Evolutionary conservation across 2,797 vertebrate species (phyloP).

Genomic region (Todus mexicanus): DNA sequence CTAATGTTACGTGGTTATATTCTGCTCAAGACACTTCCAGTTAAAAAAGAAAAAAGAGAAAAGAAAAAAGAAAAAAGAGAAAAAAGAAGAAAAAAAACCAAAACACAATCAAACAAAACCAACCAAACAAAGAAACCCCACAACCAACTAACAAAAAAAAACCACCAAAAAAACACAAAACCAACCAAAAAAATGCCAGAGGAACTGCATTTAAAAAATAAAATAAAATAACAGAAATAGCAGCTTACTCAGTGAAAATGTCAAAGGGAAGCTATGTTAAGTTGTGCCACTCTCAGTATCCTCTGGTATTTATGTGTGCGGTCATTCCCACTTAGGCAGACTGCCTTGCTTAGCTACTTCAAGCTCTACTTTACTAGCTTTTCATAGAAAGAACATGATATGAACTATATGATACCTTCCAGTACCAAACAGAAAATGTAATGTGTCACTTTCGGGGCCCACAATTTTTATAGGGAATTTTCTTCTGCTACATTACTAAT

Average conservation of each 20-base stretch:
- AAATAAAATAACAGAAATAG: not conserved
- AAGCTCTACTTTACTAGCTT: not conserved
- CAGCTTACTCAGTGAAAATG: not conserved
- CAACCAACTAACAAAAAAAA: no score
- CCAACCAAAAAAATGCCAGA: no score
- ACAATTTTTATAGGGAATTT: not conserved
- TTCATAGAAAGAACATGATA: not conserved
- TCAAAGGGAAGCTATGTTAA: not conserved
- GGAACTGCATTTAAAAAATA: not conserved
- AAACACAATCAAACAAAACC: no score
- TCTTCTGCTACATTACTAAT: not conserved
- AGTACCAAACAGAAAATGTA: not conserved
- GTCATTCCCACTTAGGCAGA: not conserved
- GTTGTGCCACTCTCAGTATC: not conserved
- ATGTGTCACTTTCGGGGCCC: not conserved
- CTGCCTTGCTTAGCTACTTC: not conserved
- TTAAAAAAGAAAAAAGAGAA: not conserved
- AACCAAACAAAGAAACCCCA: no score
- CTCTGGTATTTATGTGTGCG: not conserved
- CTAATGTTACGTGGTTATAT: not conserved
- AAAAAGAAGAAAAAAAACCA: no score
- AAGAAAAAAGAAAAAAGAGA: not conserved
- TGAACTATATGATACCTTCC: not conserved
- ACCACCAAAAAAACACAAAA: no score
- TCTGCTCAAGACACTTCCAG: not conserved